These are phyloP conservation scores for Thyatira batis DNA, from an alignment of 2,888 invertebrate genomes.

Conservation along the genomic window DNA sequence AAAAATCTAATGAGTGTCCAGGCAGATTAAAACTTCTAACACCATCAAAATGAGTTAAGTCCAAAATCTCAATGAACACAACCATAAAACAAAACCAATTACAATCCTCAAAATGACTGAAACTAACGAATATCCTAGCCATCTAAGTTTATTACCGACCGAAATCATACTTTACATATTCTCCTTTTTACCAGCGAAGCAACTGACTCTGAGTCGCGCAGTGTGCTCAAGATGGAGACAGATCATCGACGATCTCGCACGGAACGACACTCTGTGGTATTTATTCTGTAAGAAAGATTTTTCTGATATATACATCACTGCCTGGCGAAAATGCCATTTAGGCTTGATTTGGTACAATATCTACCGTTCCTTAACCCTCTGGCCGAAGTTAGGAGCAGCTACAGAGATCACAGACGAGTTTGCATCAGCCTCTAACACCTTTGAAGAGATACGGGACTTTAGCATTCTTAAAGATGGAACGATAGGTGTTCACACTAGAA, in stretches of 20 bases:
- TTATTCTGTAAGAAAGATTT: slow-evolving; percentile 50
- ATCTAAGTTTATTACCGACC: slow-evolving; percentile 41
- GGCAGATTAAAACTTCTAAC: no score
- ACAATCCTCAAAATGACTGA: background rate
- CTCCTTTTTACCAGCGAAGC: slow-evolving; percentile 42
- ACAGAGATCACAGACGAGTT: slow-evolving; percentile 56
- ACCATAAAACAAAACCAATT: background rate
- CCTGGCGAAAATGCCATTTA: slow-evolving; percentile 38
- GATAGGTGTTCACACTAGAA: slow-evolving; percentile 53
- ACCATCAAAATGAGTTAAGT: background rate
- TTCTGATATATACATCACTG: slow-evolving; percentile 31
- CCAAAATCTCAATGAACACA: background rate
- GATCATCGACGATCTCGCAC: slow-evolving; percentile 49
- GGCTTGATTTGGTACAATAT: slow-evolving; percentile 51
- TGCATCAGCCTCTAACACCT: slow-evolving; percentile 41
- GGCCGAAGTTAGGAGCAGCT: slow-evolving; percentile 48
- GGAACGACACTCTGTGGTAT: slow-evolving; percentile 50
- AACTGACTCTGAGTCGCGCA: slow-evolving; percentile 50
- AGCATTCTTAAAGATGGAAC: slow-evolving; percentile 46
- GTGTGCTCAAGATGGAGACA: slow-evolving; percentile 57
- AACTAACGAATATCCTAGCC: background rate
- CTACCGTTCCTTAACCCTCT: slow-evolving; percentile 58
- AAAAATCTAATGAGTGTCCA: no score
- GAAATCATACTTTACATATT: slow-evolving; percentile 59
- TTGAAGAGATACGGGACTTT: slow-evolving; percentile 52